A percentile compares a stretch with the other conserved stretches of the same genome.
phyloP scores from a whole-genome alignment of 2,797 vertebrate genomes.

The Arctocebus calabarensis region DNA sequence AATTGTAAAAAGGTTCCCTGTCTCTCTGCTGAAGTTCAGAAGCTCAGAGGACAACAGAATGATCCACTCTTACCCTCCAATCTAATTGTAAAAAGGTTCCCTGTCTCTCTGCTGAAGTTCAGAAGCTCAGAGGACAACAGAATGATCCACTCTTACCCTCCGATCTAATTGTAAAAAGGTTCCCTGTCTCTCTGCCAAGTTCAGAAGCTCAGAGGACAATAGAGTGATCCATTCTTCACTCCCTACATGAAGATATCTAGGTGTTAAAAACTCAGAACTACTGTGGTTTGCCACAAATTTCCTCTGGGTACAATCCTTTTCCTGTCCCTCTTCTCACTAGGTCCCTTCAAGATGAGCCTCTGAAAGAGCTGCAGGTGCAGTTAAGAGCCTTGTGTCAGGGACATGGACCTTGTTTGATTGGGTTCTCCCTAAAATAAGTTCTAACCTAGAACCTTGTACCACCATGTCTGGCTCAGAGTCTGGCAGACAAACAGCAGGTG shows the following conservation, averaged over 20 bases:
- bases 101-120: background rate
- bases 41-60: too few species aligned
- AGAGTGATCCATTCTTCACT: rapidly evolving
- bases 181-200: background rate
- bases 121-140: too few species aligned
- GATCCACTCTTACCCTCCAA: background rate
- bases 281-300: background rate
- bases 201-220: background rate
- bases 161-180: background rate
- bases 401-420: background rate
- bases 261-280: background rate
- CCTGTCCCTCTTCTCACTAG: too few species aligned
- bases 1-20: background rate
- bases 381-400: background rate
- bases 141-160: too few species aligned
- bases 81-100: background rate
- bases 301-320: background rate
- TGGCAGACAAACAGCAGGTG: background rate
- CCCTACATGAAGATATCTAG: background rate
- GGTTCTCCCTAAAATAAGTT: background rate
- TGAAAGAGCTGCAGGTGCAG: rapidly evolving
- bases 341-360: background rate
- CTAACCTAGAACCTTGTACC: background rate
- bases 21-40: background rate
- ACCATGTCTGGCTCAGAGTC: background rate